These are phyloP conservation scores for Metopia argyrocephala DNA, from an alignment of 2,888 invertebrate genomes.

Conservation along the genomic window DNA sequence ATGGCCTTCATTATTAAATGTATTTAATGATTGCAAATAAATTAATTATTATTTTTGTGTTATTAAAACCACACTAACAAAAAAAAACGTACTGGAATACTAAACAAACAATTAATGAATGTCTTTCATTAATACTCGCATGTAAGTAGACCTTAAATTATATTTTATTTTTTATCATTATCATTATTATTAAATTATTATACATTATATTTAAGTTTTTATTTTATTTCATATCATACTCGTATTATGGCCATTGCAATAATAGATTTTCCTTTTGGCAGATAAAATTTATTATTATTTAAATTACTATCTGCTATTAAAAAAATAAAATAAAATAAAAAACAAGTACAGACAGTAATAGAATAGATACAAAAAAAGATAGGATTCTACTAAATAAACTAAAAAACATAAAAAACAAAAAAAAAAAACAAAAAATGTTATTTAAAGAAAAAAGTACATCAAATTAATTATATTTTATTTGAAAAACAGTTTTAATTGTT, in stretches of 20 bases:
- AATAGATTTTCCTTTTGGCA: no score
- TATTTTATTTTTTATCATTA: constrained; percentile 27
- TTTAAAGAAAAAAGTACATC: constrained; percentile 48
- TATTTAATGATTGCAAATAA: not conserved
- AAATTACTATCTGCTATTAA: constrained; percentile 45
- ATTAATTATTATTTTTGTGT: constrained; percentile 48
- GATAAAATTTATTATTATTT: constrained; percentile 55
- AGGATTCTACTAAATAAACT: no score
- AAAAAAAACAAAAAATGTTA: not conserved
- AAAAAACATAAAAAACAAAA: constrained; percentile 4
- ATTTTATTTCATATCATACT: constrained; percentile 11
- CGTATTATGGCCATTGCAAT: no score
- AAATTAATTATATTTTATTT: constrained; percentile 62
- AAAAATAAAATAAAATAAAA: constrained; percentile 1
- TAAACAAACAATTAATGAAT: constrained; percentile 59
- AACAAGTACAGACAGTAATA: not conserved
- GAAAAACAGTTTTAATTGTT: constrained; percentile 63
- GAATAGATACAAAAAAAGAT: constrained; percentile 11
- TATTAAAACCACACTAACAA: not conserved
- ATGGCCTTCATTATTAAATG: constrained; percentile 22
- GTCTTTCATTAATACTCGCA: constrained; percentile 21
- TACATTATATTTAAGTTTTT: not conserved
- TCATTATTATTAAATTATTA: no score
- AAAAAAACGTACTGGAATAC: constrained; percentile 51
- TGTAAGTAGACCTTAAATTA: constrained; percentile 10